phyloP scores from a whole-genome alignment of 2,888 invertebrate genomes.

The Pediacus dermestoides region DNA sequence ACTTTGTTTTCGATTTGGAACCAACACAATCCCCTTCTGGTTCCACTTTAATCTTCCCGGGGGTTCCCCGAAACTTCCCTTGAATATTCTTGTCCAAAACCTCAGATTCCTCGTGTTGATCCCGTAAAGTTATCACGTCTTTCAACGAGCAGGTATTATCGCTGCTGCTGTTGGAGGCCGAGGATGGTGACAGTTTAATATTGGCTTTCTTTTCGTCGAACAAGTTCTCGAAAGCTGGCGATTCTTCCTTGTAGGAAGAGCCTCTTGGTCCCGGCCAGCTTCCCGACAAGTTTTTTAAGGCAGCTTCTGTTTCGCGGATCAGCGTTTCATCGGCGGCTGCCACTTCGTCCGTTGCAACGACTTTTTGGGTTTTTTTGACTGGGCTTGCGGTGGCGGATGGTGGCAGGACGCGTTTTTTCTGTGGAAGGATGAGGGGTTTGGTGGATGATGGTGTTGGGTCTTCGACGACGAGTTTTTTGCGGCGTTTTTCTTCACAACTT shows the following conservation, averaged over 20 bases:
- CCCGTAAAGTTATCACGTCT: constrained; percentile 57
- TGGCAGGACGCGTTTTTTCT: constrained; percentile 57
- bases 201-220: constrained; percentile 78
- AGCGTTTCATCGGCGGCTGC: constrained; percentile 71
- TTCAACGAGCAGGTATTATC: constrained; percentile 62
- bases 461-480: constrained; percentile 49
- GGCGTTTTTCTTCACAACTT: constrained; percentile 49
- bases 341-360: constrained; percentile 40
- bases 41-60: constrained; percentile 40
- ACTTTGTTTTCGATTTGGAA: constrained; percentile 51
- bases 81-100: not conserved
- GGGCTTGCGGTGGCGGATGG: constrained; percentile 39
- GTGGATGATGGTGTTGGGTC: constrained; percentile 29
- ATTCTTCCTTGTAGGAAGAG: constrained; percentile 67
- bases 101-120: constrained; percentile 37
- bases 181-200: constrained; percentile 62
- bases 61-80: constrained; percentile 17
- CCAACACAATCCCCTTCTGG: constrained; percentile 25
- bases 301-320: constrained; percentile 84
- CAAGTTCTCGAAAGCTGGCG: constrained; percentile 77
- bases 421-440: constrained; percentile 53
- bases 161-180: constrained; percentile 58
- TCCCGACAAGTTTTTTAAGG: constrained; percentile 80
- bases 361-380: constrained; percentile 51
- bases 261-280: constrained; percentile 74